Evolutionary conservation across 2,113 vertebrate genomes (phyloP), one percentile per base, ranked within the genome.

Genomic region (Pygathrix nemaeus): DNA sequence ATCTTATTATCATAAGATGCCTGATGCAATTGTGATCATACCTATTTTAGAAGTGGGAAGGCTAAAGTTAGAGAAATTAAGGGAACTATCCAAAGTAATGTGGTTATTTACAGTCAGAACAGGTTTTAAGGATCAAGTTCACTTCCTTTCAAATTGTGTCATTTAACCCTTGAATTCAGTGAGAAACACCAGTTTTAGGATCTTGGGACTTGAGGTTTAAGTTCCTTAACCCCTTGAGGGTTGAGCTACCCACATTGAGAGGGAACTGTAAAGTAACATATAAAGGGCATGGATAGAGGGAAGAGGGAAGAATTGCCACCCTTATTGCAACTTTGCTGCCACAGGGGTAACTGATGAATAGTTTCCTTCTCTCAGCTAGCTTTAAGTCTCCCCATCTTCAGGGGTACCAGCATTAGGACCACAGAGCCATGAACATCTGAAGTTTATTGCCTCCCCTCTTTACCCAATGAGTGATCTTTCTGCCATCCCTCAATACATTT

Each of bases 401-500:
- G 23, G 7, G 1, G 12, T 13, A 30, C 40, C 48, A 72, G 59
- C n/a, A 70, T 70, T 40, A 61, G 5, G 50, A 48, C 59, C 45
- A 76, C 11, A 83, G 61, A 79, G 50, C 52, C 57, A 72, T 52
- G 38, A 70, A 72, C 5, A 75, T 16, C 9, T 48, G 14, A 82
- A 40, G 18, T 55, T 61, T 43, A 70, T 35, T 38, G 21, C 52
- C 6, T 75, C 6, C 32, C 57, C 40, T 70, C 32, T 88, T 84
- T 43, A 52, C 20, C 10, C 61, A 52, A 23, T 72, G 70, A 55
- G 61, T 70, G 52, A 59, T 82, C 75, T 48, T 96, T 35, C 76
- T 80, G 7, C 1, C 66, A 52, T 48, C 32, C 78, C 61, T 55
- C 97, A 88, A 70, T 91, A 94, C 88, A 96, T 80, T 94, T 59